Conservation (phyloP, 2,797 vertebrate species). For the Emys orbicularis region DNA sequence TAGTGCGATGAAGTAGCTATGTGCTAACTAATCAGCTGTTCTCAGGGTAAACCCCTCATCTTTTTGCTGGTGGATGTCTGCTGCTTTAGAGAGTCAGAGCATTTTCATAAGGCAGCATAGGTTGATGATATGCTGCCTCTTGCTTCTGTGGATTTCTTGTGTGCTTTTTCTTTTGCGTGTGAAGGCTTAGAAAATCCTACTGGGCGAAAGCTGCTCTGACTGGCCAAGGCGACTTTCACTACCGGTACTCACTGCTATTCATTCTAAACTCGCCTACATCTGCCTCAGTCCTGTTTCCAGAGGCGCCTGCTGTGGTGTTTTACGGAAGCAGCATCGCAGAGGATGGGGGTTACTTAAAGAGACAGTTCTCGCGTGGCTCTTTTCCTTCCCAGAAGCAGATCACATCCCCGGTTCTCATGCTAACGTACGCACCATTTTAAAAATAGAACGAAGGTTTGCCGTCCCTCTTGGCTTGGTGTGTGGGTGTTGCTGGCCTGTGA, state of each 20-base stretch:
- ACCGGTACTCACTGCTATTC: slow-evolving; percentile 48
- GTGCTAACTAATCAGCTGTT: not conserved
- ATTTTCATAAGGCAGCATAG: not conserved
- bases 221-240: slow-evolving; percentile 46
- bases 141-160: not conserved
- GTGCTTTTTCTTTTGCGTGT: slow-evolving; percentile 14
- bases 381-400: not conserved
- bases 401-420: not conserved
- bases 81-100: not conserved
- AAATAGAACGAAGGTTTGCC: not conserved
- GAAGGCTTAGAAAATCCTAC: slow-evolving; percentile 35
- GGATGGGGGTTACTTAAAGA: not conserved
- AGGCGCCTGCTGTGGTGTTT: slow-evolving; percentile 45
- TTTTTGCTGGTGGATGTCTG: accelerated
- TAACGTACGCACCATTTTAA: slow-evolving; percentile 10
- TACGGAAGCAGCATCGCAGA: slow-evolving; percentile 10
- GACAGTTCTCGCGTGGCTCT: slow-evolving; percentile 28
- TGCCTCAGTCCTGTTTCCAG: slow-evolving; percentile 24
- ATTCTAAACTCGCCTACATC: slow-evolving; percentile 53
- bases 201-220: slow-evolving; percentile 7
- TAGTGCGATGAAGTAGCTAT: not conserved
- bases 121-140: not conserved
- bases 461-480: not conserved
- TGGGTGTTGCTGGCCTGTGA: not conserved
- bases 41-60: not conserved